Evolutionary conservation across 2,113 vertebrate genomes (phyloP), one percentile per base, ranked within the genome.

Genomic region (Salminus brasiliensis): DNA sequence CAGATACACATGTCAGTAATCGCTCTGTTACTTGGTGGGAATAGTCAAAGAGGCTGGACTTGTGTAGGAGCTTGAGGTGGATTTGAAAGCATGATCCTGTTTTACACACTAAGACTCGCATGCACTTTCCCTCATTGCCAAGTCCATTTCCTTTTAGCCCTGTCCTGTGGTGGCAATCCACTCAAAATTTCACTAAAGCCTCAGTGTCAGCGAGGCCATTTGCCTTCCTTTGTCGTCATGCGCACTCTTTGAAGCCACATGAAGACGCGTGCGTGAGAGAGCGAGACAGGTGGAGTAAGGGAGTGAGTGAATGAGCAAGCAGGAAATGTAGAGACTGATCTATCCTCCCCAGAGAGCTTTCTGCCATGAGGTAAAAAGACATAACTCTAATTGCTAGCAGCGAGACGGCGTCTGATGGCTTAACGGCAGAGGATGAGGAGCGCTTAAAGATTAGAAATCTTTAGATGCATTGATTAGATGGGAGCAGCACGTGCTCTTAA

Each of bases 391-490:
- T 83, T 85, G 81, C 59, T 52, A 66, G 41, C 70, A 47, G 60
- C 10, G 53, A 67, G 71, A 27, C 72, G 30, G 66, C 75, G 66
- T 23, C 71, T 69, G 32, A 36, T 83, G 66, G 69, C 63, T 83
- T 76, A 72, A 73, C 53, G 27, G 7, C 29, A 29, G 12, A 71
- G 3, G 47, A 60, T 34, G 15, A 71, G 84, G 84, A 79, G 72
- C 62, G 83, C 85, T 88, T 84, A 74, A 83, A 85, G 87, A 88
- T 90, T 87, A 85, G 72, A 75, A 47, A 81, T 87, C 87, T 87
- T 91, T 91, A 89, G 88, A 91, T 90, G 84, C 85, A 79, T 86
- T 87, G 89, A 91, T 90, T 82, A 83, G 57, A 84, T 83, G 72
- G 72, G 39, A 55, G 77, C 63, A 85, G 87, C 80, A 53, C 85